Conservation (phyloP, 1,140 invertebrate species). For the Ganaspis sp. region DNA sequence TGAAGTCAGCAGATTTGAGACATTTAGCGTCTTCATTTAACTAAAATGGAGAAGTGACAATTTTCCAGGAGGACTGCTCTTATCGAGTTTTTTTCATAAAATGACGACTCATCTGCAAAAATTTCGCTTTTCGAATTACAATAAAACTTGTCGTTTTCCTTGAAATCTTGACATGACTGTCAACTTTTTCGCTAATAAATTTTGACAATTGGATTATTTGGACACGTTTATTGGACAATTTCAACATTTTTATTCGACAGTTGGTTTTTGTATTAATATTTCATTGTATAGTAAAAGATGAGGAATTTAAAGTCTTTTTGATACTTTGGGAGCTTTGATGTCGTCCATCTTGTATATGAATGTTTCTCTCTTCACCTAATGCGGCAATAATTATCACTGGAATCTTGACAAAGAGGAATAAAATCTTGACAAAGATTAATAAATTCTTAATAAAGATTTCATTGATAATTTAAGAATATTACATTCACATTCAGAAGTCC, state of each 20-base stretch:
- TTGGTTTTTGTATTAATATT: not conserved
- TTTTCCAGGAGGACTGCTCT: conserved; percentile 6
- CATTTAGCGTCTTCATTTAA: conserved; percentile 13
- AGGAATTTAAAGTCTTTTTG: not conserved
- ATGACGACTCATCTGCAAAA: not conserved
- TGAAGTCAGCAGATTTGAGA: conserved; percentile 3
- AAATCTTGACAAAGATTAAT: no score
- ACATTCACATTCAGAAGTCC: conserved; percentile 16
- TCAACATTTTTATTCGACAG: no score
- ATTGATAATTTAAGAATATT: not conserved
- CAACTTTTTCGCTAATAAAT: not conserved
- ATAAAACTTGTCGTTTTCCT: no score
- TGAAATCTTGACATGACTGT: no score
- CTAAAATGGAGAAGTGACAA: conserved; percentile 2
- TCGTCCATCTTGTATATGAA: not conserved
- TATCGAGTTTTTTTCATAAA: not conserved
- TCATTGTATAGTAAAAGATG: not conserved
- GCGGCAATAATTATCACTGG: not conserved
- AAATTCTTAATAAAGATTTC: not conserved
- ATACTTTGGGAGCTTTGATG: not conserved
- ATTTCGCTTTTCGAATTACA: not conserved
- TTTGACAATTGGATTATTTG: not conserved
- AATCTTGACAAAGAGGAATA: no score
- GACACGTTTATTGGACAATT: not conserved
- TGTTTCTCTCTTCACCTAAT: conserved; percentile 1